Evolutionary conservation across 1,140 invertebrate species (phyloP).

Genomic region (Caligus rogercresseyi): DNA sequence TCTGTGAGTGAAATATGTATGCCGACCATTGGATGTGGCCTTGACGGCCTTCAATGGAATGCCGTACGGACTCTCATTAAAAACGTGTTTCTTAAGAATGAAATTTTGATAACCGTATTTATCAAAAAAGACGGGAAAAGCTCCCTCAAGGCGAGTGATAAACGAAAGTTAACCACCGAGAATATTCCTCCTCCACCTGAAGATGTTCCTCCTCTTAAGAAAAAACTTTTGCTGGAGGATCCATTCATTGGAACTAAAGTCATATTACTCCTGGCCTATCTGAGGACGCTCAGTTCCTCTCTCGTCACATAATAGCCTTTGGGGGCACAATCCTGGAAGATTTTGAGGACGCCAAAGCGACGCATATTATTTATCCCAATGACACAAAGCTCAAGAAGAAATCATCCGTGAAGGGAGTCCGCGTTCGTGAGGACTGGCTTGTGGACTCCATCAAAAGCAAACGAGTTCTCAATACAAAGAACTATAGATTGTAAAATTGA

Average conservation of each 20-base stretch:
- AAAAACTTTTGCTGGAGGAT: background rate
- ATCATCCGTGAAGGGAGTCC: background rate
- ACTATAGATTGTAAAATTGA: background rate
- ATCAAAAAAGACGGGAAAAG: conserved; percentile 23
- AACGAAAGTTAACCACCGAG: background rate
- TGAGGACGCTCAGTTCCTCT: background rate
- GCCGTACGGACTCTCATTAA: conserved; percentile 34
- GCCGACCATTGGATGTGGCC: conserved; percentile 43
- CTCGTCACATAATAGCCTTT: conserved; percentile 16
- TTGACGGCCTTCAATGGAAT: conserved; percentile 41
- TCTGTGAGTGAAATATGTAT: conserved; percentile 36
- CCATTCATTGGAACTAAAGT: conserved; percentile 1
- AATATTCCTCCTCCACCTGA: background rate
- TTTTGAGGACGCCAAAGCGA: conserved; percentile 2
- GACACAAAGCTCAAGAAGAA: background rate
- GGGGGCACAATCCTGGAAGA: conserved; percentile 16
- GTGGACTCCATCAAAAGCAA: background rate
- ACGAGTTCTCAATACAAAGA: background rate
- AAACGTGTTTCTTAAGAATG: conserved; percentile 33
- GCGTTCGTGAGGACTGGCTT: background rate
- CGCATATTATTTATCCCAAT: conserved; percentile 8
- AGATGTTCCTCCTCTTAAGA: background rate
- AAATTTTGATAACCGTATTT: conserved; percentile 35
- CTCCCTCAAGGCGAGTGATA: background rate
- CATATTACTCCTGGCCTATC: background rate